phyloP scores from a whole-genome alignment of 2,888 invertebrate species.

The Cepaea hortensis region DNA sequence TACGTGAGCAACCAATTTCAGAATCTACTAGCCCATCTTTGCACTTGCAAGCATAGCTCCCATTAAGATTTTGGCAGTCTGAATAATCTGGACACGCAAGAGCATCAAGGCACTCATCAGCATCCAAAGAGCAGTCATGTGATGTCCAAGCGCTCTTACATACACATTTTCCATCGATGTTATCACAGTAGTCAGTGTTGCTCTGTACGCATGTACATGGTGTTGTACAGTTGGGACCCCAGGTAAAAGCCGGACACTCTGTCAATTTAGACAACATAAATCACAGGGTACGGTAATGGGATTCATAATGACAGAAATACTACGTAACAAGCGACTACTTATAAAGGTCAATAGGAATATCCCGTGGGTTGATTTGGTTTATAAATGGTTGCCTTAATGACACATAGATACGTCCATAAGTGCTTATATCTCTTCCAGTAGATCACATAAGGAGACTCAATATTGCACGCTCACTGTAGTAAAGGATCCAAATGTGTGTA shows the following conservation, averaged over 20 bases:
- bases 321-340: no score
- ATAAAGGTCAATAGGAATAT: no score
- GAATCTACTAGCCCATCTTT: not conserved
- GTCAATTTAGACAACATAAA: not conserved
- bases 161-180: constrained; percentile 16
- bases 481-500: no score
- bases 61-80: constrained; percentile 8
- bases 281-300: no score
- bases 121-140: constrained; percentile 14
- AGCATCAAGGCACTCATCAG: constrained; percentile 15
- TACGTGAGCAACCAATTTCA: not conserved
- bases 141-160: constrained; percentile 20
- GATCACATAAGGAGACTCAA: no score
- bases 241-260: constrained; percentile 18
- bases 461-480: no score
- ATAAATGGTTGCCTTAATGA: no score
- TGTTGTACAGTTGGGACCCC: not conserved
- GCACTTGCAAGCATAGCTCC: constrained; percentile 12
- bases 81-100: constrained; percentile 38
- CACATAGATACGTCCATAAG: no score
- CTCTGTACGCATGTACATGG: constrained; percentile 5
- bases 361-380: no score
- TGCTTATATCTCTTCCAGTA: no score
- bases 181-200: constrained; percentile 29
- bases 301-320: no score